Percentiles rank a stretch among this genome's conserved stretches.
Conservation (phyloP, 2,888 invertebrate species). For the Abrostola triplasia region DNA sequence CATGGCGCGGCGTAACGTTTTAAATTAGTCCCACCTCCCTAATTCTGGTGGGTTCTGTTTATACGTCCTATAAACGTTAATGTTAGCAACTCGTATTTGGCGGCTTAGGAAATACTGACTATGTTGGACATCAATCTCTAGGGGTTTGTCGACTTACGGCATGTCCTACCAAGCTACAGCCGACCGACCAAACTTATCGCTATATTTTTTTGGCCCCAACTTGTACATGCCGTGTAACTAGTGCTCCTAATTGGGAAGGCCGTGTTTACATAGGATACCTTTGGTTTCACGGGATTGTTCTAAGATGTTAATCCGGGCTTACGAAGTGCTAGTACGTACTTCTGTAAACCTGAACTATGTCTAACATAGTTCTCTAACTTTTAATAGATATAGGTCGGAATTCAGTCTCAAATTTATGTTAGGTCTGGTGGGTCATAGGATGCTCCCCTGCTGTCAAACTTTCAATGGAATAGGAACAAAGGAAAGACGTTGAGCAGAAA, state of each 20-base stretch:
- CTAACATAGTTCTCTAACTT: constrained; percentile 11
- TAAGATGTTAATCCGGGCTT: constrained; percentile 19
- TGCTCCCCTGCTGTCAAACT: constrained; percentile 27
- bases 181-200: constrained; percentile 24
- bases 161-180: constrained; percentile 48
- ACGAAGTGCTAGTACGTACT: neutral
- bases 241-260: constrained; percentile 20
- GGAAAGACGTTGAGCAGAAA: constrained; percentile 35
- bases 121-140: constrained; percentile 64
- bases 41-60: constrained; percentile 65
- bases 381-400: constrained; percentile 15
- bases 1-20: constrained; percentile 62
- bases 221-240: constrained; percentile 12
- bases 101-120: constrained; percentile 49
- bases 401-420: constrained; percentile 26
- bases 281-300: constrained; percentile 26
- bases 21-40: constrained; percentile 70
- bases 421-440: constrained; percentile 7
- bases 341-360: constrained; percentile 12
- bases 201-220: constrained; percentile 32
- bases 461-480: constrained; percentile 39
- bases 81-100: constrained; percentile 56
- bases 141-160: constrained; percentile 62
- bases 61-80: constrained; percentile 68
- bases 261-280: constrained; percentile 26